These are phyloP conservation scores for Troides helena DNA, from an alignment of 2,888 invertebrate species.

Conservation along the genomic window DNA sequence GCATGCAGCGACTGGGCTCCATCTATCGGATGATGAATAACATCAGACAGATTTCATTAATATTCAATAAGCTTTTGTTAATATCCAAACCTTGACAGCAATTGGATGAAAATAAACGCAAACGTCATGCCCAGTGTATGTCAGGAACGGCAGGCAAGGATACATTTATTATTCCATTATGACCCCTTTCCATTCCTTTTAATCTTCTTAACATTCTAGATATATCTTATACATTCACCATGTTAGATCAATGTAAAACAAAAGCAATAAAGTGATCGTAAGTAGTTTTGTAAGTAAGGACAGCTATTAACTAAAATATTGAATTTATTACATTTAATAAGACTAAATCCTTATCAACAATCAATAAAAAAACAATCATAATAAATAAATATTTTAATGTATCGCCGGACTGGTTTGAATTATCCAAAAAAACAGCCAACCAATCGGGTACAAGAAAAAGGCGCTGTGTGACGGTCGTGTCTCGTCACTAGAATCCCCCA, in stretches of 20 bases:
- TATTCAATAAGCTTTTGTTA: constrained; percentile 49
- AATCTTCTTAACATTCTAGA: constrained; percentile 39
- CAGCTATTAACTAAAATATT: no score
- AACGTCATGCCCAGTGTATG: constrained; percentile 18
- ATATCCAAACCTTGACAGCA: constrained; percentile 64
- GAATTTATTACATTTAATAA: neutral
- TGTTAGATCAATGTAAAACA: constrained; percentile 1
- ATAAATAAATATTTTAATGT: neutral
- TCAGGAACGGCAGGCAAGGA: constrained; percentile 42
- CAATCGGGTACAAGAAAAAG: neutral
- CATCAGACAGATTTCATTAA: constrained; percentile 31
- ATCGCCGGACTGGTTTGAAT: neutral
- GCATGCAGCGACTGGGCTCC: constrained; percentile 34
- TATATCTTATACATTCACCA: constrained; percentile 33
- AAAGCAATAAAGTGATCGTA: neutral
- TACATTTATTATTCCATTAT: constrained; percentile 52
- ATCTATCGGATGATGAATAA: constrained; percentile 35
- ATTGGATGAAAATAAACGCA: constrained; percentile 45
- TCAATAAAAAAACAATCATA: neutral
- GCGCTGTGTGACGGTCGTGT: neutral
- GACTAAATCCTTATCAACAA: no score
- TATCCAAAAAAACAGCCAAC: neutral
- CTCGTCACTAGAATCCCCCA: constrained; percentile 47
- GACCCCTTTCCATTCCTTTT: constrained; percentile 53
- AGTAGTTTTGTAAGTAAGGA: neutral